These are phyloP conservation scores for Mesitornis unicolor DNA, from an alignment of 2,113 vertebrate genomes.

Conservation along the genomic window DNA sequence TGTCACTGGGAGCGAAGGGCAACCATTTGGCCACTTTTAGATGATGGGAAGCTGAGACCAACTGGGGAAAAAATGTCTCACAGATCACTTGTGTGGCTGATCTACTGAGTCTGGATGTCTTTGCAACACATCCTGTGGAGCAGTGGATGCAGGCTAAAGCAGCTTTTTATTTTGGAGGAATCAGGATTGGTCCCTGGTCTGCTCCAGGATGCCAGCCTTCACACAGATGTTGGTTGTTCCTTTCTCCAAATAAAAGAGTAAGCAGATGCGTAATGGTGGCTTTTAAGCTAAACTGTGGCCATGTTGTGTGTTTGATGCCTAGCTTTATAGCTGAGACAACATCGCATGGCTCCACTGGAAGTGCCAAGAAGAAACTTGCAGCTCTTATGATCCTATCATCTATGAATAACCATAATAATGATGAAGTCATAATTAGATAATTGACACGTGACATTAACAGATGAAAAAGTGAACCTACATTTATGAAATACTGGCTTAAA, in stretches of 20 bases:
- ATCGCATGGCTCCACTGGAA: not conserved
- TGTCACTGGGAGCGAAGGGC: not conserved
- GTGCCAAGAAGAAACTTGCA: not conserved
- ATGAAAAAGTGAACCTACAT: not conserved
- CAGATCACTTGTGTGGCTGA: not conserved
- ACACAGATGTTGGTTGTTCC: not conserved
- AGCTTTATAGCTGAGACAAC: not conserved
- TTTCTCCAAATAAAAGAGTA: not conserved
- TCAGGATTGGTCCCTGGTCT: not conserved
- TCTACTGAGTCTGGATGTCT: not conserved
- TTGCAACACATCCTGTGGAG: not conserved
- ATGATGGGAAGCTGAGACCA: not conserved
- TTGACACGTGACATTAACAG: not conserved
- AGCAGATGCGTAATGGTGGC: not conserved
- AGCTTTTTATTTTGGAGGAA: not conserved
- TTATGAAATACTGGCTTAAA: not conserved
- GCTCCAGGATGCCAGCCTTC: not conserved
- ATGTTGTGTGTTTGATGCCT: not conserved
- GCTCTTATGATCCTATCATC: not conserved
- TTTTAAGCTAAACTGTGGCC: not conserved
- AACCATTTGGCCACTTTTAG: not conserved
- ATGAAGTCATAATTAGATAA: not conserved
- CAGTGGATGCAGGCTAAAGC: not conserved
- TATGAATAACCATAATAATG: not conserved
- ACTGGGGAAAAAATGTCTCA: not conserved